Evolutionary conservation across 2,113 vertebrate genomes (phyloP), one percentile per base, ranked within the genome.

Genomic region (Siphamia tubifer): DNA sequence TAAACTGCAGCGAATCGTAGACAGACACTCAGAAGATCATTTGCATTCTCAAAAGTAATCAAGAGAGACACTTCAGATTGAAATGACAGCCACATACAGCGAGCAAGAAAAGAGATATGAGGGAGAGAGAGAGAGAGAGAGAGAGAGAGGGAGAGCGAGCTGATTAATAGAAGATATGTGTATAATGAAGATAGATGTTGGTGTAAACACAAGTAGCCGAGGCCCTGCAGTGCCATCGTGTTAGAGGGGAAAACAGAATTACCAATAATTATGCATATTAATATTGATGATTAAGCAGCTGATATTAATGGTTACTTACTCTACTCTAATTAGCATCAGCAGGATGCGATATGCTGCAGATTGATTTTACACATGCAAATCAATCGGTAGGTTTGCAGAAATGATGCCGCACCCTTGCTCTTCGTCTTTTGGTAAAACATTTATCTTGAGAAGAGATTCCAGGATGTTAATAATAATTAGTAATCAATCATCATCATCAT

Each of bases 221-320:
- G 9, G 43, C 66, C 70, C 64, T 20, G 58, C 52, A 48, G 60
- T 73, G 66, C 55, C 19, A 16, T 27, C 42, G 39, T 44, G 56
- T 76, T 61, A 47, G 55, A 45, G 51, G 17, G 72, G 75, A 44
- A 63, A 72, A 65, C 43, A 58, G 57, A 87, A 89, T 87, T 82
- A 85, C 82, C 85, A 85, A 81, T 89, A 90, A 90, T 91, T 58
- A 70, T 58, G 61, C 56, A 54, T 74, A 89, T 89, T 84, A 89
- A 89, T 91, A 91, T 84, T 77, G 55, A 90, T 89, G 86, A 92
- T 88, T 85, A 84, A 86, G 85, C 48, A 51, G 53, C 62, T 81
- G 71, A 77, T 85, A 85, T 84, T 87, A 85, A 86, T 82, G 84
- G 83, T 86, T 81, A 83, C 76, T 79, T 69, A n/a, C n/a, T n/a